A percentile compares a stretch with the other conserved stretches of the same genome.
phyloP scores from a whole-genome alignment of 1,140 invertebrate species.

The Eumaeus atala region DNA sequence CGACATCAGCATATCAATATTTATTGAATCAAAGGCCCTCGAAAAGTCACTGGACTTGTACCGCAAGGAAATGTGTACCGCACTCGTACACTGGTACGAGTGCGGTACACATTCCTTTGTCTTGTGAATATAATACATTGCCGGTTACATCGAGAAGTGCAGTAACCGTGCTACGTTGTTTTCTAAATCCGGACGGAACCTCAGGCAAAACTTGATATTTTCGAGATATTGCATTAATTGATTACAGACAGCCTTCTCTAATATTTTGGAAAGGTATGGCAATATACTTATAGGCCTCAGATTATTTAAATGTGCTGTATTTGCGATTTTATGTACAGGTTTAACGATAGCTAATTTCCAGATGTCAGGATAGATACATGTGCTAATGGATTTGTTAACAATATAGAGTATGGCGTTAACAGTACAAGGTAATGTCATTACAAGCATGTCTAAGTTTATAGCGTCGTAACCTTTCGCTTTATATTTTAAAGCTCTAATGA shows the following conservation, averaged over 20 bases:
- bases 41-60: no score
- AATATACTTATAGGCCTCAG: slow-evolving; percentile 28
- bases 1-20: background rate
- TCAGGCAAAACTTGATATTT: no score
- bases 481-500: slow-evolving; percentile 11
- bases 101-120: no score
- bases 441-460: slow-evolving; percentile 19
- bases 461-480: slow-evolving; percentile 17
- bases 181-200: no score
- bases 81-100: no score
- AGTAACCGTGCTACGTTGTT: no score
- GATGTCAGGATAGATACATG: slow-evolving; percentile 15
- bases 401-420: slow-evolving; percentile 17
- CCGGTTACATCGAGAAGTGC: no score
- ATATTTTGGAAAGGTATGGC: slow-evolving; percentile 22
- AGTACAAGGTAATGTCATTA: slow-evolving; percentile 18
- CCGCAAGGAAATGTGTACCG: no score
- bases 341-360: slow-evolving; percentile 25
- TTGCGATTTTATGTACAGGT: slow-evolving; percentile 21
- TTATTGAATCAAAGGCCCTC: background rate
- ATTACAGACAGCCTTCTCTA: slow-evolving; percentile 21
- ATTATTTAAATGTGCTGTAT: slow-evolving; percentile 21
- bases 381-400: slow-evolving; percentile 22
- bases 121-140: no score
- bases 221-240: no score